A percentile compares a stretch with the other conserved stretches of the same genome.
Conservation (phyloP, 2,888 invertebrate genomes). For the Trichogramma dendrolimi region DNA sequence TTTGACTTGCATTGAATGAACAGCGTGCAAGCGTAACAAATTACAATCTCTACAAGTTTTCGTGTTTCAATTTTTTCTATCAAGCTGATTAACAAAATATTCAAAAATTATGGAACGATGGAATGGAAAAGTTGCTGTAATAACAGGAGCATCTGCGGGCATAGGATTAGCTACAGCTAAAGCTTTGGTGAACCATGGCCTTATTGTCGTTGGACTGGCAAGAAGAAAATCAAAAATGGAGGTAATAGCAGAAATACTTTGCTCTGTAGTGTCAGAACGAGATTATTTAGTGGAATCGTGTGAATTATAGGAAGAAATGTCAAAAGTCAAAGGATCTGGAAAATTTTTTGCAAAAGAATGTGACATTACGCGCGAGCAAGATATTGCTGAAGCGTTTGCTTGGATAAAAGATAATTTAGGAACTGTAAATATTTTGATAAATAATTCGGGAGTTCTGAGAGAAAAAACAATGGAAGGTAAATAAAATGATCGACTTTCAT, state of each 20-base stretch:
- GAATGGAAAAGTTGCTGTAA: constrained; percentile 60
- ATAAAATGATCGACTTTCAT: not conserved
- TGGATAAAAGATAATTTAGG: constrained; percentile 43
- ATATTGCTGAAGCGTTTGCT: constrained; percentile 41
- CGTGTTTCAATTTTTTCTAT: too few relatives aligned
- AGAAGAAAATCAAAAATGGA: constrained; percentile 54
- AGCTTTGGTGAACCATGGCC: constrained; percentile 53
- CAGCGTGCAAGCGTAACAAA: too few relatives aligned
- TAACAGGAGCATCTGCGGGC: constrained; percentile 63
- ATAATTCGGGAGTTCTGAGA: constrained; percentile 44
- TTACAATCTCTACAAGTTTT: too few relatives aligned
- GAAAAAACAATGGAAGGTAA: constrained; percentile 10
- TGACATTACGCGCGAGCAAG: constrained; percentile 43
- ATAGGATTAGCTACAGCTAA: constrained; percentile 57
- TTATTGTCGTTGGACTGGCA: constrained; percentile 57
- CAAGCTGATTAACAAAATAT: too few relatives aligned
- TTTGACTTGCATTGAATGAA: too few relatives aligned
- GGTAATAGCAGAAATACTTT: constrained; percentile 26
- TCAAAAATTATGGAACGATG: constrained; percentile 56
- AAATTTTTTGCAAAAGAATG: constrained; percentile 42
- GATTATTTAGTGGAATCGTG: too few relatives aligned
- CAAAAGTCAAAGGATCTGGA: constrained; percentile 28
- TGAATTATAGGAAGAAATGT: constrained; percentile 4
- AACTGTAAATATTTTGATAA: constrained; percentile 45
- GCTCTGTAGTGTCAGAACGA: too few relatives aligned